A percentile compares a stretch with the other conserved stretches of the same genome.
Evolutionary conservation across 2,113 vertebrate genomes (phyloP).

Genomic region (Macheiramphus alcinus): DNA sequence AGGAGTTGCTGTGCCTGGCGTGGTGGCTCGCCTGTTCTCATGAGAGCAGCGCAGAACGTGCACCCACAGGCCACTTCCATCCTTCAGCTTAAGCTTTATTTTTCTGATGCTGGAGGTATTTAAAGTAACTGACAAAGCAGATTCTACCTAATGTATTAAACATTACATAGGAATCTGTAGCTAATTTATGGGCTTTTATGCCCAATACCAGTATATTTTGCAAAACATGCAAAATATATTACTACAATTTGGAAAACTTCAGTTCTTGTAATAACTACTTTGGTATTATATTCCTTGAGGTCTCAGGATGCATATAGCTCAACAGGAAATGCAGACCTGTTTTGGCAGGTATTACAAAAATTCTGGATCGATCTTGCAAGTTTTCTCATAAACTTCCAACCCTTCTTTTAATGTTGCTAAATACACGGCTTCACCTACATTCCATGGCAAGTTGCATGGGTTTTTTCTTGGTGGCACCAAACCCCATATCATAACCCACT

Average conservation of each 20-base stretch:
- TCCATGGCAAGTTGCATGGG: not conserved
- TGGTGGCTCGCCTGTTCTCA: not conserved
- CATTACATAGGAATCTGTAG: not conserved
- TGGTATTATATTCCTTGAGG: not conserved
- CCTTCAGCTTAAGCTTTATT: not conserved
- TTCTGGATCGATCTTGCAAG: not conserved
- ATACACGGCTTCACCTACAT: not conserved
- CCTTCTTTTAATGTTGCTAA: not conserved
- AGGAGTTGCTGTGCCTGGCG: not conserved
- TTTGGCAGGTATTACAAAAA: not conserved
- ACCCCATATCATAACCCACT: not conserved
- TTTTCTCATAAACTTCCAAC: not conserved
- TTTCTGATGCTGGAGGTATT: not conserved
- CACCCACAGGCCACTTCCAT: not conserved
- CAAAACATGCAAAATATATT: not conserved
- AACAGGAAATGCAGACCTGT: not conserved
- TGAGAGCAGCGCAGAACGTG: not conserved
- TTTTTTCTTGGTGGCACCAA: not conserved
- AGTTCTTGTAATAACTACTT: not conserved
- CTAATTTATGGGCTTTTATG: not conserved
- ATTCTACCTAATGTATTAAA: not conserved
- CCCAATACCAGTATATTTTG: not conserved
- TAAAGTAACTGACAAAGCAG: not conserved
- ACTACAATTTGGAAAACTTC: not conserved
- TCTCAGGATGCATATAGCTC: not conserved